Percentiles rank a stretch among this genome's conserved stretches.
phyloP scores from a whole-genome alignment of 2,888 invertebrate genomes.

The Andrena minutula region DNA sequence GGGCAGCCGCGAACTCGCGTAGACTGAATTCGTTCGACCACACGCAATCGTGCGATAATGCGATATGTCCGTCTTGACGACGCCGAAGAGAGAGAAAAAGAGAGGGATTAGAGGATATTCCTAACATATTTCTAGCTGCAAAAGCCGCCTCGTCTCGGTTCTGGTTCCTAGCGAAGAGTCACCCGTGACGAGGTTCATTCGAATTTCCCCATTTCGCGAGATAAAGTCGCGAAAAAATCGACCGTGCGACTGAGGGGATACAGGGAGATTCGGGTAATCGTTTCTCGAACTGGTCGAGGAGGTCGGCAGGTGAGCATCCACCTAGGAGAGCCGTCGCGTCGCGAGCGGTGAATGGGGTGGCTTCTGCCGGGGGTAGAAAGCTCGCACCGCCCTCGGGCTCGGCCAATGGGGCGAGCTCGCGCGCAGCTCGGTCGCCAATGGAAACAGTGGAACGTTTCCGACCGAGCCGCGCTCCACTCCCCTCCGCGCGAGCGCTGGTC shows the following conservation, averaged over 20 bases:
- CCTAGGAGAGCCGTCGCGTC: conserved; percentile 27
- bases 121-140: neutral
- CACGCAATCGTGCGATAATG: conserved; percentile 19
- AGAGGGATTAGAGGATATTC: neutral
- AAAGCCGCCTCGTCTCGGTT: neutral
- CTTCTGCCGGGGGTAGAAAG: conserved; percentile 68
- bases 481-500: conserved; percentile 24
- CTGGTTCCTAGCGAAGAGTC: neutral
- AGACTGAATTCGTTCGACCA: conserved; percentile 17
- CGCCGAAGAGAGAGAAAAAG: neutral
- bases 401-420: conserved; percentile 68
- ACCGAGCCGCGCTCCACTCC: conserved; percentile 35
- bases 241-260: neutral
- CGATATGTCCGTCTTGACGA: neutral
- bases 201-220: neutral
- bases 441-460: conserved; percentile 18
- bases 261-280: conserved; percentile 47
- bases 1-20: conserved; percentile 14
- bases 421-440: conserved; percentile 71
- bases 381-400: conserved; percentile 77
- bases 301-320: conserved; percentile 66
- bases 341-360: conserved; percentile 59
- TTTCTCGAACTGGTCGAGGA: conserved; percentile 34
- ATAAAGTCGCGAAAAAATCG: conserved; percentile 7
- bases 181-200: neutral